Percentiles rank a stretch among this genome's conserved stretches.
Evolutionary conservation across 2,888 invertebrate species (phyloP).

Genomic region (Dinocampus coccinellae): DNA sequence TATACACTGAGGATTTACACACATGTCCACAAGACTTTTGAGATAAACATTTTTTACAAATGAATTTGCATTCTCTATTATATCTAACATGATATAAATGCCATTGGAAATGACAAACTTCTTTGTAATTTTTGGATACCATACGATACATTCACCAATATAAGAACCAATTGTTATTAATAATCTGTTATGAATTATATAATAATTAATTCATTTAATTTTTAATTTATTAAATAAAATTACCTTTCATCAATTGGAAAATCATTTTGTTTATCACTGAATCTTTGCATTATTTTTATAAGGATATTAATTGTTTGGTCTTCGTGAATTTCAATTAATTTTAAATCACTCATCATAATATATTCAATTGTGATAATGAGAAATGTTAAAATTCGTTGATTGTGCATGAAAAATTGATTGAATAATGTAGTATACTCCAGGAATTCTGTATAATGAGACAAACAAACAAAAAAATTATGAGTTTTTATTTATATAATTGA

Average conservation of each 20-base stretch:
- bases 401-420: constrained; percentile 46
- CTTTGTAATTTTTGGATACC: constrained; percentile 51
- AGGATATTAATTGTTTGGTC: constrained; percentile 45
- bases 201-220: constrained; percentile 1
- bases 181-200: constrained; percentile 51
- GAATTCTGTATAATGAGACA: constrained; percentile 45
- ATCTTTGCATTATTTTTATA: constrained; percentile 50
- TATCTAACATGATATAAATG: constrained; percentile 66
- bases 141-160: constrained; percentile 66
- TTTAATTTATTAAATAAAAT: background rate
- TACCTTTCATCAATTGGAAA: constrained; percentile 61
- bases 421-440: constrained; percentile 44
- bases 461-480: background rate
- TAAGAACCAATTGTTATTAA: constrained; percentile 66
- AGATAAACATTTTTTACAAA: constrained; percentile 66
- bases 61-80: constrained; percentile 61
- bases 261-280: constrained; percentile 53
- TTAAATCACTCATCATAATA: constrained; percentile 43
- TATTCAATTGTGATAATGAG: constrained; percentile 52
- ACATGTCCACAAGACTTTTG: constrained; percentile 67
- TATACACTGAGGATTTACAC: constrained; percentile 61
- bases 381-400: constrained; percentile 57
- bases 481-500: too few species aligned
- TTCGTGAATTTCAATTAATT: constrained; percentile 39
- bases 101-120: constrained; percentile 66